Percentiles rank a stretch among this genome's conserved stretches.
Evolutionary conservation across 2,888 invertebrate species (phyloP).

Genomic region (Globia sparganii): DNA sequence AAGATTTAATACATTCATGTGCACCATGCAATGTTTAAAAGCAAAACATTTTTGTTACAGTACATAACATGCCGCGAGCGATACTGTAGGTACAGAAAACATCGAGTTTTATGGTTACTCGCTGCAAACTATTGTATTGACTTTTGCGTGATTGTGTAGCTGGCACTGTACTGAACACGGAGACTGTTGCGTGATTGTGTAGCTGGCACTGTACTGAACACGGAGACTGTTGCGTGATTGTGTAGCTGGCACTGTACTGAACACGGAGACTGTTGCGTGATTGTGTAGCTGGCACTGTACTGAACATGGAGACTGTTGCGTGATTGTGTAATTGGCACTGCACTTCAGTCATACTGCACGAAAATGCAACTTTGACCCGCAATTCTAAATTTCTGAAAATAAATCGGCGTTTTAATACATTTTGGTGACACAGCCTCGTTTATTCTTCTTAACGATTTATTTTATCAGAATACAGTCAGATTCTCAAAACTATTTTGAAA

Average conservation of each 20-base stretch:
- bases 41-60: slow-evolving; percentile 41
- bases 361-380: neutral
- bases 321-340: neutral
- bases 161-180: neutral
- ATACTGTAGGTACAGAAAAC: slow-evolving; percentile 34
- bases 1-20: slow-evolving; percentile 37
- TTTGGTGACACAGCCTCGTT: neutral
- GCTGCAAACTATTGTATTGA: neutral
- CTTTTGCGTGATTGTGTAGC: neutral
- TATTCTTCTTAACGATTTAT: neutral
- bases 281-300: neutral
- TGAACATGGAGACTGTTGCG: neutral
- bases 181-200: neutral
- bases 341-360: neutral
- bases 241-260: neutral
- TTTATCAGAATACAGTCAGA: neutral
- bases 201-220: neutral
- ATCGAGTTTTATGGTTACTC: slow-evolving; percentile 18
- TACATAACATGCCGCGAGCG: slow-evolving; percentile 25
- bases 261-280: too few relatives aligned
- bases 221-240: neutral
- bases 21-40: slow-evolving; percentile 31
- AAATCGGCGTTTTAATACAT: too few relatives aligned
- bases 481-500: neutral
- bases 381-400: neutral